Conservation (phyloP, 2,888 invertebrate species). For the Nymphalis polychloros region DNA sequence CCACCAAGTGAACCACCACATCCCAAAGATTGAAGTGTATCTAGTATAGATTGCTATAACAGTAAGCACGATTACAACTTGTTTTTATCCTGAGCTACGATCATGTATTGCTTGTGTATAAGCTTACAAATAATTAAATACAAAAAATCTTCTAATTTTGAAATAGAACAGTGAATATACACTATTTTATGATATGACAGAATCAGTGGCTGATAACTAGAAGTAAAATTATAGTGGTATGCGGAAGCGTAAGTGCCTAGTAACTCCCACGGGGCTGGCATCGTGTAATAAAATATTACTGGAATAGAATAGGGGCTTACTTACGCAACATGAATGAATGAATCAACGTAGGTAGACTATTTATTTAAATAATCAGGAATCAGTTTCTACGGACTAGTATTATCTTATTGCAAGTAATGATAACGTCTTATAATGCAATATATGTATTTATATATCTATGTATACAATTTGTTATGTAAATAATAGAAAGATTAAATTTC, state of each 20-base stretch:
- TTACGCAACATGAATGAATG: constrained; percentile 11
- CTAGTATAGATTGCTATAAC: not conserved
- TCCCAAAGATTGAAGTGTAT: no score
- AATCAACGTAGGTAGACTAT: constrained; percentile 12
- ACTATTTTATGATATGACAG: no score
- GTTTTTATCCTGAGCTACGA: no score
- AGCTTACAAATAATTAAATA: no score
- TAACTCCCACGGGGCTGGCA: constrained; percentile 23
- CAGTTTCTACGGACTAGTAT: not conserved
- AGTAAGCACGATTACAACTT: not conserved
- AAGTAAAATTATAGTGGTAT: constrained; percentile 13
- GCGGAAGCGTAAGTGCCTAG: constrained; percentile 17
- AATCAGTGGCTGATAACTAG: no score
- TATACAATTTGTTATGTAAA: no score
- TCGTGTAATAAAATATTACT: constrained; percentile 13
- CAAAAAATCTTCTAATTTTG: no score
- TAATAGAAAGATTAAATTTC: no score
- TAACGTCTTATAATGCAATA: not conserved
- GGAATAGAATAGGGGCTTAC: constrained; percentile 1
- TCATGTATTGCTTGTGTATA: not conserved
- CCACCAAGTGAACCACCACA: no score
- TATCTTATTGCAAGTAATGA: not conserved
- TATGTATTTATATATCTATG: not conserved
- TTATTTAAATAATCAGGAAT: not conserved
- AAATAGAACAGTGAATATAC: no score